A percentile compares a stretch with the other conserved stretches of the same genome.
These are phyloP conservation scores for Cataglyphis livida DNA, from an alignment of 2,888 invertebrate species.

Conservation along the genomic window DNA sequence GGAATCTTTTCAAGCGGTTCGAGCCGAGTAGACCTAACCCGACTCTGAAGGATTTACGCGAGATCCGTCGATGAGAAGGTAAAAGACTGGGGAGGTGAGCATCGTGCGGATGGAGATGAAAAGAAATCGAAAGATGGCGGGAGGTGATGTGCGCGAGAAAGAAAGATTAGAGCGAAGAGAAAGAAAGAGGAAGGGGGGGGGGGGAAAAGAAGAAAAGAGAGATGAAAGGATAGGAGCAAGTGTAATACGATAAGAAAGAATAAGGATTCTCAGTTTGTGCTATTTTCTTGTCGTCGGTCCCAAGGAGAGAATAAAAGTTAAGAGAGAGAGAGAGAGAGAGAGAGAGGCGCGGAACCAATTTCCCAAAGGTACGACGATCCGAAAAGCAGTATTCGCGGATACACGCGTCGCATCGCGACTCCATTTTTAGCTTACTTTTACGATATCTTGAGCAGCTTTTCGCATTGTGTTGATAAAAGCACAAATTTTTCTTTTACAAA, in stretches of 20 bases:
- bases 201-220: background rate
- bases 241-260: conserved; percentile 64
- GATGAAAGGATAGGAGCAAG: conserved; percentile 41
- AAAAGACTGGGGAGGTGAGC: conserved; percentile 59
- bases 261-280: conserved; percentile 74
- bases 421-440: conserved; percentile 4
- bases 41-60: conserved; percentile 66
- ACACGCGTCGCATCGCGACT: conserved; percentile 46
- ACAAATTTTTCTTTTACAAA: background rate
- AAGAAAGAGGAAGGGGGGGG: conserved; percentile 20
- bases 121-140: conserved; percentile 24
- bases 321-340: conserved; percentile 40
- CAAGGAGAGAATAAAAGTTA: conserved; percentile 79
- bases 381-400: conserved; percentile 73
- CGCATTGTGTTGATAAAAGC: background rate
- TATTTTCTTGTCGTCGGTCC: conserved; percentile 78
- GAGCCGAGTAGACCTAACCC: conserved; percentile 59
- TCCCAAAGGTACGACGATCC: conserved; percentile 79
- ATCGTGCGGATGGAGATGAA: conserved; percentile 49
- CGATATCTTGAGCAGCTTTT: background rate
- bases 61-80: conserved; percentile 67
- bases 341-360: conserved; percentile 77
- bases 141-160: conserved; percentile 21
- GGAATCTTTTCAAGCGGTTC: conserved; percentile 68
- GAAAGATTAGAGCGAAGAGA: background rate